A percentile compares a stretch with the other conserved stretches of the same genome.
phyloP scores from a whole-genome alignment of 2,797 vertebrate genomes.

The Hybognathus amarus region DNA sequence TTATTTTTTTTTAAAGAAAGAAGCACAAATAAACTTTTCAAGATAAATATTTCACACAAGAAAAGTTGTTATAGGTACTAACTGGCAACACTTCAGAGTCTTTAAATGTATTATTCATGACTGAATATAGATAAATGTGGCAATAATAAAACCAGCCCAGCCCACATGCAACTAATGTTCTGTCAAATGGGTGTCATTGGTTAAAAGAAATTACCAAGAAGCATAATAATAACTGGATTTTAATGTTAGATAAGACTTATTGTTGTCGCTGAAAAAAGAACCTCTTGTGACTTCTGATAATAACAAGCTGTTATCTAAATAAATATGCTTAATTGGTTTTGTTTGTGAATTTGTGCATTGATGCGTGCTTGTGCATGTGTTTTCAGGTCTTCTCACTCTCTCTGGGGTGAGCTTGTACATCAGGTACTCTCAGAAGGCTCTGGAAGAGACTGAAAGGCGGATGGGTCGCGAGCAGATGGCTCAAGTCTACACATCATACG shows the following conservation, averaged over 20 bases:
- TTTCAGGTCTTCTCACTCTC: constrained; percentile 78
- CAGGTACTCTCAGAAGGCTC: constrained; percentile 74
- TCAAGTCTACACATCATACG: constrained; percentile 70
- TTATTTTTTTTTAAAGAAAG: no score
- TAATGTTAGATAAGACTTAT: not conserved
- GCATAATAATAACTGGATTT: not conserved
- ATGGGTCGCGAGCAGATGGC: constrained; percentile 67
- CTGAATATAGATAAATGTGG: not conserved
- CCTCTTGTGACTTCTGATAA: constrained; percentile 11
- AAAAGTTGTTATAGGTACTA: no score
- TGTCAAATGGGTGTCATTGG: not conserved
- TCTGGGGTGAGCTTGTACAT: constrained; percentile 76
- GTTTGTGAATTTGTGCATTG: constrained; percentile 28
- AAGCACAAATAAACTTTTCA: not conserved
- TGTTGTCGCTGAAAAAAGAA: not conserved
- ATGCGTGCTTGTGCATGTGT: constrained; percentile 44
- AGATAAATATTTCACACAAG: no score
- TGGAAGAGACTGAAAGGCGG: constrained; percentile 67
- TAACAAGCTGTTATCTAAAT: constrained; percentile 5
- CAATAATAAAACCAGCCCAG: not conserved
- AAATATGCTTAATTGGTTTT: constrained; percentile 20
- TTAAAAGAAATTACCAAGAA: not conserved
- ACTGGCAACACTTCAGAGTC: not conserved
- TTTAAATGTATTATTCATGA: not conserved
- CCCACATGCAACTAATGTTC: not conserved